phyloP scores from a whole-genome alignment of 2,113 vertebrate species.

The Uria lomvia region DNA sequence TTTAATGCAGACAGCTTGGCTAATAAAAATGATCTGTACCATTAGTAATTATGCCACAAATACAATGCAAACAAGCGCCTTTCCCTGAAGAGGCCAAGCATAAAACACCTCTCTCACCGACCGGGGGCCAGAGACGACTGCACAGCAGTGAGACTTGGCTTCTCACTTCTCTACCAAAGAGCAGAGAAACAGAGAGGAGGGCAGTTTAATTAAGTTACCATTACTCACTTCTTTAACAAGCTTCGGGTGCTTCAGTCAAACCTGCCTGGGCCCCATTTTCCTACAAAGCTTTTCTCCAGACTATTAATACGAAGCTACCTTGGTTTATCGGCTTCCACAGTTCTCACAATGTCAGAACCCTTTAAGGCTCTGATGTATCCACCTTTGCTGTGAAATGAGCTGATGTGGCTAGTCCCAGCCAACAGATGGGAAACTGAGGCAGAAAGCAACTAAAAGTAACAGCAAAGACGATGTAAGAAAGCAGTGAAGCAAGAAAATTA shows the following conservation, averaged over 20 bases:
- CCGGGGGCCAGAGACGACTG: background rate
- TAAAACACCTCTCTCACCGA: background rate
- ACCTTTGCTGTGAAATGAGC: background rate
- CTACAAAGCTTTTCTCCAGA: background rate
- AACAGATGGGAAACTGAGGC: background rate
- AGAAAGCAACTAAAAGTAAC: background rate
- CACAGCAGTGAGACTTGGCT: background rate
- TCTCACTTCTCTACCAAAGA: background rate
- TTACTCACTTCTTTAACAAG: background rate
- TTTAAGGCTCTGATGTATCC: background rate
- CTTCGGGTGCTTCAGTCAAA: background rate
- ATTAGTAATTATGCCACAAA: slow-evolving; percentile 74
- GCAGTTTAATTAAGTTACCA: background rate
- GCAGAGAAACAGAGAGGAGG: background rate
- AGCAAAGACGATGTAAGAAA: background rate
- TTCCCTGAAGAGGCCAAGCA: background rate
- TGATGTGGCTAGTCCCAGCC: background rate
- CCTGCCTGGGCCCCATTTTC: background rate
- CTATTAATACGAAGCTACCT: background rate
- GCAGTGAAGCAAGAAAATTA: background rate
- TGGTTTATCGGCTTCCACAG: background rate
- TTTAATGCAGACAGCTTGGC: slow-evolving; percentile 75
- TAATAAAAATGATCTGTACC: slow-evolving; percentile 79
- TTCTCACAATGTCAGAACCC: background rate
- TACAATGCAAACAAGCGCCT: slow-evolving; percentile 59